Evolutionary conservation across 2,113 vertebrate genomes (phyloP).

Genomic region (Platanista minor): DNA sequence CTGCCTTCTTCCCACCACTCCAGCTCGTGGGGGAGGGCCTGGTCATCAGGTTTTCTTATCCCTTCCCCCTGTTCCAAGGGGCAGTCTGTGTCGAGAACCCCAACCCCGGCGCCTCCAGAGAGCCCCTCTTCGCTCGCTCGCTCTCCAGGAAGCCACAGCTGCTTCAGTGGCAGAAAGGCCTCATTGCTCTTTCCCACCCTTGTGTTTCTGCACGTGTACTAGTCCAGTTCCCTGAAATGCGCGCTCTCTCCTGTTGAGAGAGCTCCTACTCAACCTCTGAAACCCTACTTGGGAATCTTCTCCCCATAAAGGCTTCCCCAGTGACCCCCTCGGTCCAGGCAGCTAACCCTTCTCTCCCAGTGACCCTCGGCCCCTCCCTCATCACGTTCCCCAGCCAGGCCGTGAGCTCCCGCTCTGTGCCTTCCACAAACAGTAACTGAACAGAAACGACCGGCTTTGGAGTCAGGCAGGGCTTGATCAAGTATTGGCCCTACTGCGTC

Average conservation of each 20-base stretch:
- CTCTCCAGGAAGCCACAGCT: neutral
- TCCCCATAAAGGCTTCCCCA: neutral
- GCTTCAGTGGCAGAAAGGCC: neutral
- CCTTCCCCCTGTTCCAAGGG: too few species aligned
- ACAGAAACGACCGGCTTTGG: accelerated
- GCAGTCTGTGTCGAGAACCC: neutral
- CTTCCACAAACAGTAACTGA: neutral
- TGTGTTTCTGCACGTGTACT: too few species aligned
- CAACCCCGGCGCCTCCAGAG: neutral
- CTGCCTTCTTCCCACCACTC: neutral
- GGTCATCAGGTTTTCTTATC: neutral
- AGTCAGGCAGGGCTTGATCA: neutral
- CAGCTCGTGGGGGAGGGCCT: neutral
- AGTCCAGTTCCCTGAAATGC: neutral
- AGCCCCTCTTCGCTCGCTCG: neutral
- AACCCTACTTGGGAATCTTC: neutral
- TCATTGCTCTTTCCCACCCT: neutral
- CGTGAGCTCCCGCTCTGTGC: neutral
- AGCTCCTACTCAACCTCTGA: neutral
- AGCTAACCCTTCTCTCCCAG: neutral
- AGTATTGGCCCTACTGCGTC: too few species aligned
- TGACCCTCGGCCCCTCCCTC: neutral
- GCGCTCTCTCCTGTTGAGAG: neutral
- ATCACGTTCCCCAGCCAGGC: neutral
- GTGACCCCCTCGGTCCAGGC: neutral